Percentiles rank a stretch among this genome's conserved stretches.
Conservation (phyloP, 2,888 invertebrate species). For the Parnassius glacialis region DNA sequence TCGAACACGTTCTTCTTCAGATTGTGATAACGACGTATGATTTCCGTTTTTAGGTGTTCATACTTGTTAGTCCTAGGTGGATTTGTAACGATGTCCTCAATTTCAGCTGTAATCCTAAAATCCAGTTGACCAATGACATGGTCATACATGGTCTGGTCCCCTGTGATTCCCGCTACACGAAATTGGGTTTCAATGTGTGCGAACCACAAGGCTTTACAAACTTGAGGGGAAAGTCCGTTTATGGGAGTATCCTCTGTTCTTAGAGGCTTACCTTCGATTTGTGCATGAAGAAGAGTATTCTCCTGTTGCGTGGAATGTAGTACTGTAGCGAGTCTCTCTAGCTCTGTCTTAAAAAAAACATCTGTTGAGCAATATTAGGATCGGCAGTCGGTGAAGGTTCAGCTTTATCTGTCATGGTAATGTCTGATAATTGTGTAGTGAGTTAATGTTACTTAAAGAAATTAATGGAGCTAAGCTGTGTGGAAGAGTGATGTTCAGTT, state of each 20-base stretch:
- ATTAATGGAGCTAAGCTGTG: too few species aligned
- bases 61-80: not conserved
- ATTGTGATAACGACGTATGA: conserved; percentile 5
- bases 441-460: too few species aligned
- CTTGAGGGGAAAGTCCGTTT: conserved; percentile 1
- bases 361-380: too few species aligned
- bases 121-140: not conserved
- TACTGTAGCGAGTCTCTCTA: too few species aligned
- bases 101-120: not conserved
- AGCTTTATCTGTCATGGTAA: too few species aligned
- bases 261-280: conserved; percentile 2
- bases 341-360: too few species aligned
- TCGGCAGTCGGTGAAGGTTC: too few species aligned
- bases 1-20: not conserved
- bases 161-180: too few species aligned
- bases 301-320: not conserved
- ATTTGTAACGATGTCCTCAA: conserved; percentile 1
- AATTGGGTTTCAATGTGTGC: not conserved
- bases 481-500: too few species aligned
- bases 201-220: conserved; percentile 2
- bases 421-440: too few species aligned
- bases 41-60: not conserved
- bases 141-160: too few species aligned
- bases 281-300: not conserved
- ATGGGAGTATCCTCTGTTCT: conserved; percentile 1